Percentiles rank a stretch among this genome's conserved stretches.
phyloP scores from a whole-genome alignment of 2,113 vertebrate species.

The Microtus oregoni region DNA sequence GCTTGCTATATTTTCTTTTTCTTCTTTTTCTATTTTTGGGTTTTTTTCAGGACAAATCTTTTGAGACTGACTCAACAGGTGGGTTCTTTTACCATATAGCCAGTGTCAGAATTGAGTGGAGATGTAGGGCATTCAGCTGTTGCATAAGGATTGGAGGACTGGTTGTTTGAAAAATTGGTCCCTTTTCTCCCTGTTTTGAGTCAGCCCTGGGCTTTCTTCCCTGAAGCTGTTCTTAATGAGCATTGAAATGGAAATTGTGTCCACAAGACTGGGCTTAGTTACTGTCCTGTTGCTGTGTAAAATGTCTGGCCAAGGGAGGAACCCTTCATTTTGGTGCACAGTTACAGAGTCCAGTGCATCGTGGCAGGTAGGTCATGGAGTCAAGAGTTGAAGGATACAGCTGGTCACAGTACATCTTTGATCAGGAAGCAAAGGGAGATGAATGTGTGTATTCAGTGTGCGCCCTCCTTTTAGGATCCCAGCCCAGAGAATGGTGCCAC shows the following conservation, averaged over 20 bases:
- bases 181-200: not conserved
- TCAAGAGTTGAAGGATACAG: not conserved
- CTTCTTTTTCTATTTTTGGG: too few species aligned
- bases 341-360: not conserved
- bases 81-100: not conserved
- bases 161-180: not conserved
- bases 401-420: not conserved
- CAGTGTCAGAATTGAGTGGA: not conserved
- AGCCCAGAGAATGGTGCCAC: not conserved
- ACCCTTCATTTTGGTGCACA: not conserved
- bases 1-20: not conserved
- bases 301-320: not conserved
- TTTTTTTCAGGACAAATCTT: constrained; percentile 44
- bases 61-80: not conserved
- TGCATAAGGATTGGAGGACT: not conserved
- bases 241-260: not conserved
- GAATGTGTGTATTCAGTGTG: not conserved
- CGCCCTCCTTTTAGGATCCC: not conserved
- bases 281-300: not conserved
- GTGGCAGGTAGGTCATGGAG: not conserved
- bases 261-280: not conserved
- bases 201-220: not conserved
- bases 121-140: not conserved
- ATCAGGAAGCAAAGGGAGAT: not conserved
- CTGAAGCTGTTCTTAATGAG: not conserved